Percentiles rank a stretch among this genome's conserved stretches.
phyloP scores from a whole-genome alignment of 2,797 vertebrate species.

The Schizothorax lantsangensis region DNA sequence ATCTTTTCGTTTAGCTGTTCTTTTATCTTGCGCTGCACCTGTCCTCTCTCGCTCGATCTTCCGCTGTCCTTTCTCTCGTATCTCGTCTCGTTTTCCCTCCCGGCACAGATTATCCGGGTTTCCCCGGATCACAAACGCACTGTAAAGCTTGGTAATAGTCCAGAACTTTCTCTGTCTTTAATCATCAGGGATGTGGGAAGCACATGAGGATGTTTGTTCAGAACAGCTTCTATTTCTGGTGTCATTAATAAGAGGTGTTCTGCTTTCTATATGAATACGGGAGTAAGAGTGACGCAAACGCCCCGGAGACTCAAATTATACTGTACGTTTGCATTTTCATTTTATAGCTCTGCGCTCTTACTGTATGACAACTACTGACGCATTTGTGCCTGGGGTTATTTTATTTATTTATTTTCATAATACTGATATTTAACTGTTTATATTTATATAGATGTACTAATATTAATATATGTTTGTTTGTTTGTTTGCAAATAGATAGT shows the following conservation, averaged over 20 bases:
- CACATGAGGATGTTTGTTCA: neutral
- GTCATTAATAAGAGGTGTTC: neutral
- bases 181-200: constrained; percentile 42
- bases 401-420: neutral
- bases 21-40: constrained; percentile 56
- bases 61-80: neutral
- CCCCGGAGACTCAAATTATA: neutral
- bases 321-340: neutral
- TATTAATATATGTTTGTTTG: neutral
- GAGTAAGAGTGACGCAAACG: neutral
- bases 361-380: neutral
- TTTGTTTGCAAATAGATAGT: neutral
- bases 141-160: constrained; percentile 2
- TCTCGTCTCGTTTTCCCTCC: constrained; percentile 14
- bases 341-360: neutral
- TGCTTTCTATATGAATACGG: neutral
- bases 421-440: neutral
- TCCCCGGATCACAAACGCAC: constrained; percentile 18
- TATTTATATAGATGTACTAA: neutral
- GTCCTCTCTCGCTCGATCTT: constrained; percentile 14
- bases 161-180: neutral
- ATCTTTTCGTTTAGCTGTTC: constrained; percentile 62
- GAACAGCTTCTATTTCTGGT: neutral
- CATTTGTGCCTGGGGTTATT: too few species aligned
- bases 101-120: constrained; percentile 36